phyloP scores from a whole-genome alignment of 30 jellyfish, hydroid and myxozoan genomes.

The Calvadosia cruxmelitensis region DNA sequence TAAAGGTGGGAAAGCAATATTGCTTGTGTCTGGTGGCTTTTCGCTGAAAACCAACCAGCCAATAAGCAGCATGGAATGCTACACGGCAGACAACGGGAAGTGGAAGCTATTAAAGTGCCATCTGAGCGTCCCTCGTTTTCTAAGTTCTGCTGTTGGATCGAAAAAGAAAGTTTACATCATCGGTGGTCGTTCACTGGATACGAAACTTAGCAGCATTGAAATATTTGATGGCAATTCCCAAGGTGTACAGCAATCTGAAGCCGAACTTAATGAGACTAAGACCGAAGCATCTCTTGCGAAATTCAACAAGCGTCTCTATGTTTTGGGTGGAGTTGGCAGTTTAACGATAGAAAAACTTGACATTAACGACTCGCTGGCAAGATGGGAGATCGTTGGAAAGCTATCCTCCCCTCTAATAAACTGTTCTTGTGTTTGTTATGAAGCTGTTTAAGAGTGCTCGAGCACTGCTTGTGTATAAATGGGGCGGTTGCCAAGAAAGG shows the following conservation, averaged over 20 bases:
- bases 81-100: background rate
- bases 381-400: background rate
- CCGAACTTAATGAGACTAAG: background rate
- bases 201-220: background rate
- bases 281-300: background rate
- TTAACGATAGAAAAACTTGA: background rate
- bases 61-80: background rate
- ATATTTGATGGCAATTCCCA: background rate
- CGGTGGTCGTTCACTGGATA: background rate
- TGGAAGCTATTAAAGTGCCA: background rate
- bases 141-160: background rate
- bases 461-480: too few relatives aligned
- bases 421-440: background rate
- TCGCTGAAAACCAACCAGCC: background rate
- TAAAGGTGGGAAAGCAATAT: background rate
- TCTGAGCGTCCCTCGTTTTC: background rate
- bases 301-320: background rate
- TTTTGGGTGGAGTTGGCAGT: background rate
- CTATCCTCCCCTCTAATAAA: background rate
- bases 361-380: background rate
- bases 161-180: background rate
- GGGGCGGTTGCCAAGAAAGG: too few relatives aligned
- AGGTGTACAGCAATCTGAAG: background rate
- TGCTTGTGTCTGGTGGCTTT: background rate
- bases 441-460: too few relatives aligned